These are phyloP conservation scores for Sturmia bella DNA, from an alignment of 2,888 invertebrate species.

Conservation along the genomic window DNA sequence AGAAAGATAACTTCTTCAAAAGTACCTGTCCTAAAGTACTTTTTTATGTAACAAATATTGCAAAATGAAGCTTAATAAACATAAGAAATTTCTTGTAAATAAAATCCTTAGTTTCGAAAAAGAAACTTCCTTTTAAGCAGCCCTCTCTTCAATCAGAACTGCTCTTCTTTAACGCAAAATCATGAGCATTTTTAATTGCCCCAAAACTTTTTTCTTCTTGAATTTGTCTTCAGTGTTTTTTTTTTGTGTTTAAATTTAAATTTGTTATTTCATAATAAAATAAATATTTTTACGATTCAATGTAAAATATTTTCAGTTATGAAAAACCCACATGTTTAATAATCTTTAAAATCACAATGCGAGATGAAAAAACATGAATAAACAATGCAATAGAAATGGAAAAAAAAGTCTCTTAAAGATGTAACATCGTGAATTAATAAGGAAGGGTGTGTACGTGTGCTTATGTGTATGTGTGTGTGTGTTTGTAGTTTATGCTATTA, in stretches of 20 bases:
- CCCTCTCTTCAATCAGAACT: too few relatives aligned
- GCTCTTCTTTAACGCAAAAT: too few relatives aligned
- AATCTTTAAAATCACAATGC: background rate
- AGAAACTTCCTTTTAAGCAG: too few relatives aligned
- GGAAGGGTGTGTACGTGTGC: background rate
- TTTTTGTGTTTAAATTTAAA: background rate
- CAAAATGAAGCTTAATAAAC: too few relatives aligned
- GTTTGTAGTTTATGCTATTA: slow-evolving; percentile 32
- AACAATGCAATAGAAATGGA: background rate
- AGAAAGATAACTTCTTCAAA: too few relatives aligned
- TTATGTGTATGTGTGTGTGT: background rate
- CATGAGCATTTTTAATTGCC: too few relatives aligned
- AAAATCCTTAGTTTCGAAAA: too few relatives aligned
- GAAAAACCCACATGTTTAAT: slow-evolving; percentile 37
- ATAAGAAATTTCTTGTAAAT: too few relatives aligned
- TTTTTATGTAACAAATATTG: too few relatives aligned
- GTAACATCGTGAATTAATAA: slow-evolving; percentile 17
- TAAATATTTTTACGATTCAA: slow-evolving; percentile 44
- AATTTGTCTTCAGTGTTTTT: slow-evolving; percentile 21
- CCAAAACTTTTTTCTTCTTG: background rate
- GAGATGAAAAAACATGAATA: slow-evolving; percentile 6
- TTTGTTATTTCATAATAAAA: slow-evolving; percentile 55
- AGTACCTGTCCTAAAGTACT: background rate
- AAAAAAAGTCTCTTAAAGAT: slow-evolving; percentile 6
- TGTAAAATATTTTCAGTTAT: slow-evolving; percentile 17